Evolutionary conservation across 2,797 vertebrate species (phyloP).

Genomic region (Tamandua tetradactyla): DNA sequence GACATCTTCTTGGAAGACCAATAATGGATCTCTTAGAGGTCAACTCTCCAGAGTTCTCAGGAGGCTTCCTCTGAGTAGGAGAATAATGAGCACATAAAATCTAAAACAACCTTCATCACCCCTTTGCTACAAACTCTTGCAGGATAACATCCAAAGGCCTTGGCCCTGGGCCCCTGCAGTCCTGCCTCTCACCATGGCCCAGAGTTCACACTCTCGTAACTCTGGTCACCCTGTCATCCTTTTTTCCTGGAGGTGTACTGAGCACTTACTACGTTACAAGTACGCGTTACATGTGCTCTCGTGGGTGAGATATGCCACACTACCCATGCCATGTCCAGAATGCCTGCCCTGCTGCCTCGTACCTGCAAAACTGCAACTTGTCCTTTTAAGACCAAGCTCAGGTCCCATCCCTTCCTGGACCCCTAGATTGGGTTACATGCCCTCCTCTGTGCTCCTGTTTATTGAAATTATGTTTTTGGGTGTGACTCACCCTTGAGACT

Average conservation of each 20-base stretch:
- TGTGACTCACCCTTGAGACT: background rate
- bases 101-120: background rate
- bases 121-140: background rate
- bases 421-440: fast-evolving
- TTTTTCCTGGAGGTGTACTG: background rate
- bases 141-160: background rate
- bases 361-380: background rate
- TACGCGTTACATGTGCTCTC: background rate
- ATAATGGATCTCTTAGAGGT: background rate
- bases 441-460: background rate
- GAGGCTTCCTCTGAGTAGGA: background rate
- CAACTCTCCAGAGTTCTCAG: background rate
- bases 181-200: background rate
- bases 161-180: background rate
- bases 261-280: background rate
- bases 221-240: background rate
- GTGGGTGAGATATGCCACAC: fast-evolving
- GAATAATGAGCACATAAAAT: background rate
- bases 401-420: background rate
- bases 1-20: background rate
- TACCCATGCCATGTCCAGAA: background rate
- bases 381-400: background rate
- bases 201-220: background rate
- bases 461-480: background rate
- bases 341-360: background rate